A percentile compares a stretch with the other conserved stretches of the same genome.
These are phyloP conservation scores for Eupsittula cactorum DNA, from an alignment of 2,113 vertebrate genomes.

Conservation along the genomic window DNA sequence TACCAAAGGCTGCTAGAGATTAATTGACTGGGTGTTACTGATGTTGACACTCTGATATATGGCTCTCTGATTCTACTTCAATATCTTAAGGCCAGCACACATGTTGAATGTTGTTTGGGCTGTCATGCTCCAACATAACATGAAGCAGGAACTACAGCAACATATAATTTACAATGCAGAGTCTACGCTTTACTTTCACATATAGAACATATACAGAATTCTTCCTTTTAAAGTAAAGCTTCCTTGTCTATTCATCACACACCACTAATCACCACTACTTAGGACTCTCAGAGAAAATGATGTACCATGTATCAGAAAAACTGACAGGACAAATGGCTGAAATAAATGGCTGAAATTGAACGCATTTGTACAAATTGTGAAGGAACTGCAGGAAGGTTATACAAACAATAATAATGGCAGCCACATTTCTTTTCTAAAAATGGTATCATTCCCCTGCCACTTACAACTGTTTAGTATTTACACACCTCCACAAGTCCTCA, in stretches of 20 bases:
- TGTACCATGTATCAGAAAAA: background rate
- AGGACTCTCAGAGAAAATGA: background rate
- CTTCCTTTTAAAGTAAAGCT: slow-evolving; percentile 60
- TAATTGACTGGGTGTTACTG: background rate
- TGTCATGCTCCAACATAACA: slow-evolving; percentile 48
- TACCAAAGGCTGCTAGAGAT: background rate
- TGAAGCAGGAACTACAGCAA: slow-evolving; percentile 35
- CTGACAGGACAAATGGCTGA: background rate
- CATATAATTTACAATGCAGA: slow-evolving; percentile 8
- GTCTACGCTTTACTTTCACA: background rate
- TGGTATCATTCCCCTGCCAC: background rate
- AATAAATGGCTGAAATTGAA: background rate
- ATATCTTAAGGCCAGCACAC: background rate
- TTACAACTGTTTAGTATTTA: background rate
- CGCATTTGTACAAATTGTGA: background rate
- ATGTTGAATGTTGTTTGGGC: background rate
- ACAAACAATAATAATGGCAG: background rate
- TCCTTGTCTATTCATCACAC: background rate
- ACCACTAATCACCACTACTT: background rate
- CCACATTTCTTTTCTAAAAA: slow-evolving; percentile 15
- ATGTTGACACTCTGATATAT: slow-evolving; percentile 39
- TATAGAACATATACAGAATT: background rate
- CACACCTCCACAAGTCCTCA: background rate
- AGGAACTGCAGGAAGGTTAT: background rate
- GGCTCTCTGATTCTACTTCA: background rate